Percentiles rank a stretch among this genome's conserved stretches.
Conservation (phyloP, 2,113 vertebrate genomes). For the Ancistrus triradiatus region DNA sequence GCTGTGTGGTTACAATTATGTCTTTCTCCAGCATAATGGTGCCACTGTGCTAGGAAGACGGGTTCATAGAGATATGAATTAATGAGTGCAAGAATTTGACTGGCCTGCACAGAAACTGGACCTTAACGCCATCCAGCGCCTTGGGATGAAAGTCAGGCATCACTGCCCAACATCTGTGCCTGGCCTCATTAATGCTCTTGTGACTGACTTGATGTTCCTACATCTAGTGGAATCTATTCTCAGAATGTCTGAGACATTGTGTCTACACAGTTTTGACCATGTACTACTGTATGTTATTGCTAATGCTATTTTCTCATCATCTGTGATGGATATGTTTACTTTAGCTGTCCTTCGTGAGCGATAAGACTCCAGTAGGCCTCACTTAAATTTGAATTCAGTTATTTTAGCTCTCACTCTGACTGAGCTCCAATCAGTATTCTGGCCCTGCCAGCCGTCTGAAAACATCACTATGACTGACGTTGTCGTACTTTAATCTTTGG, state of each 20-base stretch:
- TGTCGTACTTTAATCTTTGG: not conserved
- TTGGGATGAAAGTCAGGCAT: too few species aligned
- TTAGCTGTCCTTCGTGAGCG: slow-evolving; percentile 10
- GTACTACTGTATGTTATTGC: not conserved
- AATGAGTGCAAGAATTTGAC: not conserved
- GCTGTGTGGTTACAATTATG: not conserved
- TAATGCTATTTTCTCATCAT: slow-evolving; percentile 14
- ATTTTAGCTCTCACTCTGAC: slow-evolving; percentile 4
- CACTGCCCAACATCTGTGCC: not conserved
- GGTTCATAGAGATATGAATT: not conserved
- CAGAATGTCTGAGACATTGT: not conserved
- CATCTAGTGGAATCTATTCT: not conserved
- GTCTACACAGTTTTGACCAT: not conserved
- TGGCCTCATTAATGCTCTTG: not conserved
- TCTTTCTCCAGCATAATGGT: not conserved
- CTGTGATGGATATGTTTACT: slow-evolving; percentile 38
- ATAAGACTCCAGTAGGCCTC: slow-evolving; percentile 30
- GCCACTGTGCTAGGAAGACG: too few species aligned
- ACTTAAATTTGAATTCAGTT: slow-evolving; percentile 21
- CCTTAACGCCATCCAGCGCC: too few species aligned
- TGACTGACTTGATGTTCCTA: not conserved
- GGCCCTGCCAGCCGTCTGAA: not conserved
- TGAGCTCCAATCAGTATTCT: slow-evolving; percentile 2
- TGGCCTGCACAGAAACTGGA: too few species aligned
- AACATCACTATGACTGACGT: not conserved